A percentile compares a stretch with the other conserved stretches of the same genome.
Conservation (phyloP, 2,888 invertebrate species). For the Yponomeuta sedellus region DNA sequence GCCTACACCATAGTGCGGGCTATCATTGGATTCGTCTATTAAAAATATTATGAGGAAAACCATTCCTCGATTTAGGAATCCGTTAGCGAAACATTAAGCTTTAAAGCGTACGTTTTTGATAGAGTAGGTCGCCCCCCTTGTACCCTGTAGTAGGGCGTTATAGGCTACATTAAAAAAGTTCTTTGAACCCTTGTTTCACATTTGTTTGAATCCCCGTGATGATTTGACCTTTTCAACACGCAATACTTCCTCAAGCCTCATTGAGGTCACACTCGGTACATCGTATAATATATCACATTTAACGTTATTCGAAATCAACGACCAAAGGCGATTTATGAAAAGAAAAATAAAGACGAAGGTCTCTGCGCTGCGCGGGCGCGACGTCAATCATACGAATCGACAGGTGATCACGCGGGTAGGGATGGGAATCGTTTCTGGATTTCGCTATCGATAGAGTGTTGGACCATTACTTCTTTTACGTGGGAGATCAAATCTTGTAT, state of each 20-base stretch:
- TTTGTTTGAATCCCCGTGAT: neutral
- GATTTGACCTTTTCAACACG: neutral
- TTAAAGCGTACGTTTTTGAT: too few relatives aligned
- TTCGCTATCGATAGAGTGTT: neutral
- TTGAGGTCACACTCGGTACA: neutral
- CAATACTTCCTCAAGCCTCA: neutral
- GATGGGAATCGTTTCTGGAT: neutral
- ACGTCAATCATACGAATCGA: conserved; percentile 48
- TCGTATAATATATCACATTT: neutral
- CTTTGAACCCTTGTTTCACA: too few relatives aligned
- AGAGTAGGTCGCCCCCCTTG: too few relatives aligned
- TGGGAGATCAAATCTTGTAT: too few relatives aligned
- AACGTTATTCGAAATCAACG: neutral
- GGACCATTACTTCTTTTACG: neutral
- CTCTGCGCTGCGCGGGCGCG: conserved; percentile 28
- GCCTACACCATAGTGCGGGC: too few relatives aligned
- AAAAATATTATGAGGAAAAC: too few relatives aligned
- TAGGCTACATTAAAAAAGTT: too few relatives aligned
- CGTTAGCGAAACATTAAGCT: too few relatives aligned
- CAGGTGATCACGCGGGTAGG: conserved; percentile 17
- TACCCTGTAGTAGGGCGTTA: too few relatives aligned
- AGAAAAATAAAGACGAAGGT: conserved; percentile 34
- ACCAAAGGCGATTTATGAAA: conserved; percentile 21
- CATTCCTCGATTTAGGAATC: too few relatives aligned
- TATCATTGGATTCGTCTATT: too few relatives aligned